Base-by-base conservation (phyloP, 2,113 vertebrate genomes). In the Chionis minor region DNA sequence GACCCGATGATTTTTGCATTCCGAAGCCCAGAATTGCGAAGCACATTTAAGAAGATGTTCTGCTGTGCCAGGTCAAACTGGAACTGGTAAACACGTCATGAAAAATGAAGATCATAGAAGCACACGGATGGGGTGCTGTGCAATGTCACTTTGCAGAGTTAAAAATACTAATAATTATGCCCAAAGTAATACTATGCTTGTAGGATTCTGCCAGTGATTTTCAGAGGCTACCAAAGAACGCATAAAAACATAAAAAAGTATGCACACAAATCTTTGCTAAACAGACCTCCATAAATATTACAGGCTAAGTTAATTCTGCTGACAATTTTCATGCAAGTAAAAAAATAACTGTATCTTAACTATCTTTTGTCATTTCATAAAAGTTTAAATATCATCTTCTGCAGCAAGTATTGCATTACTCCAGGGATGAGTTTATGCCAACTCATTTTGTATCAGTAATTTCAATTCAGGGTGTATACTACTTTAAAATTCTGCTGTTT, bases 1-100 rank as follows among this genome's bases (percentile, higher is more conserved):
- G 98, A 99, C 88, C 99, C 99, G 0, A 98, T 99, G 73, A 99
- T 99, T 97, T 99, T 99, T 33, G 99, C 99, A 38, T 99, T 99
- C 92, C 98, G 99, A 83, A 99, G 98, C 32, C 98, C 98, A 12
- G 99, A 99, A 93, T 95, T 99, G 33, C 92, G 98, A 67, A 98
- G 94, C 12, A 99, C 99, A 6, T 99, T 99, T 84, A 98, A 92
- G 86, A 99, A 98, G 96, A 99, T 99, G 98, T 94, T 99, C 70
- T 96, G 97, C 75, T 99, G 98, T 70, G 96, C 74, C 14, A 91
- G 93, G 16, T 95, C 91, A 92, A 93, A 49, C 24, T 95, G 85
- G 42, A 97, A 82, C 18, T 85, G 88, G 59, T 92, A 45, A 77
- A 61, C 5, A 12, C 6, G 54, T 56, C 4, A 44, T 24, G 9